Evolutionary conservation across 2,888 invertebrate species (phyloP).

Genomic region (Fragum sueziense): DNA sequence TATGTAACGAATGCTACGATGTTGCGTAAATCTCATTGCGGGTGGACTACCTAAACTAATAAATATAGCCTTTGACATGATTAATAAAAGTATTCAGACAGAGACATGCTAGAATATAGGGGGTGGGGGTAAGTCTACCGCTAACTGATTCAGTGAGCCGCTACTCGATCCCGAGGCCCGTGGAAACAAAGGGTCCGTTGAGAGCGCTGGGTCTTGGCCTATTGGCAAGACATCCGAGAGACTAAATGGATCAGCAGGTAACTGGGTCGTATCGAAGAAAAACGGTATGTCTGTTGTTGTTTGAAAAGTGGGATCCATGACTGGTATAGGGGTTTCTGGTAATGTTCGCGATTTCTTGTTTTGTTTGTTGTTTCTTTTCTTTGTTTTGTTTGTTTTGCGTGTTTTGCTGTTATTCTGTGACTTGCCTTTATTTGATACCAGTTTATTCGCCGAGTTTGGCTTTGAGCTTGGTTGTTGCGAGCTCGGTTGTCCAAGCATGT

Average conservation of each 20-base stretch:
- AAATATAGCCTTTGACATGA: too few relatives aligned
- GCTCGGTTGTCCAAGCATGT: background rate
- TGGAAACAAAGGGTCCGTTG: background rate
- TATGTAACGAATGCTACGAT: too few relatives aligned
- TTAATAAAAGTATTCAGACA: too few relatives aligned
- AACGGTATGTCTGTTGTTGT: background rate
- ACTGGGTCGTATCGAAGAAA: background rate
- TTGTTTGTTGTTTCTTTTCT: background rate
- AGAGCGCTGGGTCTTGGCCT: background rate
- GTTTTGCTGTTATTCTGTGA: background rate
- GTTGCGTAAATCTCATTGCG: too few relatives aligned
- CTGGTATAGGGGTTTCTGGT: background rate
- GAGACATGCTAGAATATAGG: too few relatives aligned
- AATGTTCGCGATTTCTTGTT: background rate
- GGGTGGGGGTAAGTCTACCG: slow-evolving; percentile 13
- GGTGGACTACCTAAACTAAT: too few relatives aligned
- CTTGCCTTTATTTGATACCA: background rate
- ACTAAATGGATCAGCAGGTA: background rate
- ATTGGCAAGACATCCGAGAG: background rate
- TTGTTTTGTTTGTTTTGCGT: background rate
- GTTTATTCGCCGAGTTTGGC: background rate
- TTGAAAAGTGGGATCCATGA: background rate
- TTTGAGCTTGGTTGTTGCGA: background rate
- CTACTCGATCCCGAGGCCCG: background rate
- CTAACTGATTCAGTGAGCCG: background rate